phyloP scores from a whole-genome alignment of 2,888 invertebrate genomes.

The Chalcosyrphus nemorum region DNA sequence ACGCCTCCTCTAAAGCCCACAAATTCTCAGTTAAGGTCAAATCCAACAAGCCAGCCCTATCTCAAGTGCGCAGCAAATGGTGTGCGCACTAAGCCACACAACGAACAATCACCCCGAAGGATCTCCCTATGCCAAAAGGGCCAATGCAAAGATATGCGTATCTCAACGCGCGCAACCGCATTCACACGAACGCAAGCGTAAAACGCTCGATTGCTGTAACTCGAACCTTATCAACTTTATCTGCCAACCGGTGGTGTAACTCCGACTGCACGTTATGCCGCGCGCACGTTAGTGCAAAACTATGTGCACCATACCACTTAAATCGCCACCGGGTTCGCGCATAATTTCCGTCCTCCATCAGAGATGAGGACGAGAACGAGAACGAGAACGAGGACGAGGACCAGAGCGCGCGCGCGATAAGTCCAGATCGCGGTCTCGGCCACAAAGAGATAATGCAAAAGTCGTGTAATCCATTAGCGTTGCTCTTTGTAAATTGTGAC shows the following conservation, averaged over 20 bases:
- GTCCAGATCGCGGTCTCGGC: conserved; percentile 77
- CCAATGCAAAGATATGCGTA: conserved; percentile 44
- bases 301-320: conserved; percentile 73
- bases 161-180: conserved; percentile 45
- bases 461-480: conserved; percentile 83
- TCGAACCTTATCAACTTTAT: conserved; percentile 70
- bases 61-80: conserved; percentile 41
- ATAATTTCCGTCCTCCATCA: conserved; percentile 57
- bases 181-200: conserved; percentile 48
- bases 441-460: conserved; percentile 83
- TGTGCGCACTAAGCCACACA: neutral
- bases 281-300: conserved; percentile 71
- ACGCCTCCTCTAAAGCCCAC: conserved; percentile 32
- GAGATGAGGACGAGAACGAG: conserved; percentile 22
- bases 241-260: conserved; percentile 72
- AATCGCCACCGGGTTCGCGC: conserved; percentile 73
- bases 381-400: conserved; percentile 54
- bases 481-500: conserved; percentile 82
- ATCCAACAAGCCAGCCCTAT: conserved; percentile 28
- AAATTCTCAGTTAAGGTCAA: conserved; percentile 42
- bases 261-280: conserved; percentile 63
- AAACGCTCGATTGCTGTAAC: conserved; percentile 67
- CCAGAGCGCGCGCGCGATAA: conserved; percentile 61
- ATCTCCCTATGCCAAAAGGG: conserved; percentile 52
- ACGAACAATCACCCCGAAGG: conserved; percentile 37